Percentiles rank a stretch among this genome's conserved stretches.
These are phyloP conservation scores for Lasioglossum villosulum DNA, from an alignment of 2,888 invertebrate genomes.

Conservation along the genomic window DNA sequence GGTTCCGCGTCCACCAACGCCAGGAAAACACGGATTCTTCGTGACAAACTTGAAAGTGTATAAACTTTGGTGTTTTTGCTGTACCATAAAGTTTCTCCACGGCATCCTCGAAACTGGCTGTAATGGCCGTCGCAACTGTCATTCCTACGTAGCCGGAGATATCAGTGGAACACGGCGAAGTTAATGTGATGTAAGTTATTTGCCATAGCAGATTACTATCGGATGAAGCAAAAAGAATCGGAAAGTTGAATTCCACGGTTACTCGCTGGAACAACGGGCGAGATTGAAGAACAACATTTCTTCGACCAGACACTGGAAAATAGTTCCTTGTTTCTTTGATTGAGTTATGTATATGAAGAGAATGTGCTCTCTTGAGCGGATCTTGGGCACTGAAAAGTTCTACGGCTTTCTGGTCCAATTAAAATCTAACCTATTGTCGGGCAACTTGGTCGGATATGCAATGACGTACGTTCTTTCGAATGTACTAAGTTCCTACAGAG, in stretches of 20 bases:
- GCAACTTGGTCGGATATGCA: not conserved
- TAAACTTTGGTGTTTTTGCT: conserved; percentile 51
- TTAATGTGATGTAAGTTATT: conserved; percentile 61
- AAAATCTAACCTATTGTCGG: not conserved
- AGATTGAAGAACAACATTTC: conserved; percentile 42
- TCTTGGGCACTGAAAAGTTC: not conserved
- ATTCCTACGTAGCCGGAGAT: conserved; percentile 48
- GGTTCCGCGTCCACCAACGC: conserved; percentile 16
- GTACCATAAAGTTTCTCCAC: conserved; percentile 51
- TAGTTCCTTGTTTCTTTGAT: not conserved
- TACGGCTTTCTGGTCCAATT: not conserved
- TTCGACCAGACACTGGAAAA: not conserved
- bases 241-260: conserved; percentile 26
- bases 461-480: not conserved
- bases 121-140: conserved; percentile 61
- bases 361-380: not conserved
- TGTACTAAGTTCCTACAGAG: not conserved
- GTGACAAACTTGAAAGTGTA: conserved; percentile 40
- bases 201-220: conserved; percentile 55
- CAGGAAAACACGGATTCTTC: conserved; percentile 43
- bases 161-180: conserved; percentile 48
- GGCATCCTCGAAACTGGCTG: conserved; percentile 46
- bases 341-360: conserved; percentile 9
- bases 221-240: conserved; percentile 30
- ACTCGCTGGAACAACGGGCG: conserved; percentile 16